Evolutionary conservation across 2,888 invertebrate genomes (phyloP).

Genomic region (Aphidoletes aphidimyza): DNA sequence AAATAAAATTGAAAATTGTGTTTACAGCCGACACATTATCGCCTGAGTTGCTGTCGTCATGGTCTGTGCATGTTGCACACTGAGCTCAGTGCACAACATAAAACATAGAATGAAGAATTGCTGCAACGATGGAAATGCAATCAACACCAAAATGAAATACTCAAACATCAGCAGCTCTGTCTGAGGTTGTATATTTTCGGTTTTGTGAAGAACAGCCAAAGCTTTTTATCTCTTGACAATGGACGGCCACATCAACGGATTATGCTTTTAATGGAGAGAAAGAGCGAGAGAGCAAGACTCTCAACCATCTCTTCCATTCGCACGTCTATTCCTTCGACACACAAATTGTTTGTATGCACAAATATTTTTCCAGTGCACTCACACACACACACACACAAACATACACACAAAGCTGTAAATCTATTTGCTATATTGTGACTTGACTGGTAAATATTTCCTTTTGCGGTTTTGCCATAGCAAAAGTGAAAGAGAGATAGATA

Average conservation of each 20-base stretch:
- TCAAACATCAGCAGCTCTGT: slow-evolving; percentile 7
- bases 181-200: not conserved
- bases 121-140: slow-evolving; percentile 46
- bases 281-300: not conserved
- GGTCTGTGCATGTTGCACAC: not conserved
- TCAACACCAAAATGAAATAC: slow-evolving; percentile 31
- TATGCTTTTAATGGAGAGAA: not conserved
- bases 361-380: slow-evolving; percentile 47
- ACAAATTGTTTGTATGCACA: slow-evolving; percentile 21
- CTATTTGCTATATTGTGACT: slow-evolving; percentile 23
- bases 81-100: not conserved
- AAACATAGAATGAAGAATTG: slow-evolving; percentile 15
- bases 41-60: not conserved
- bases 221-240: slow-evolving; percentile 42
- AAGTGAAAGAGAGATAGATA: too few relatives aligned
- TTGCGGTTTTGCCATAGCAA: not conserved
- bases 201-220: slow-evolving; percentile 2
- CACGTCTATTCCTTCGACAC: too few relatives aligned
- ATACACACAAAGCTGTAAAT: slow-evolving; percentile 23
- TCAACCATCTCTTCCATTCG: too few relatives aligned
- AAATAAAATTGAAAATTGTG: not conserved
- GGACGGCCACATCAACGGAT: slow-evolving; percentile 22
- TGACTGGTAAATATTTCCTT: not conserved
- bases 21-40: slow-evolving; percentile 34
- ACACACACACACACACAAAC: too few relatives aligned